phyloP scores from a whole-genome alignment of 2,797 vertebrate species.

The Lepilemur ruficaudatus region DNA sequence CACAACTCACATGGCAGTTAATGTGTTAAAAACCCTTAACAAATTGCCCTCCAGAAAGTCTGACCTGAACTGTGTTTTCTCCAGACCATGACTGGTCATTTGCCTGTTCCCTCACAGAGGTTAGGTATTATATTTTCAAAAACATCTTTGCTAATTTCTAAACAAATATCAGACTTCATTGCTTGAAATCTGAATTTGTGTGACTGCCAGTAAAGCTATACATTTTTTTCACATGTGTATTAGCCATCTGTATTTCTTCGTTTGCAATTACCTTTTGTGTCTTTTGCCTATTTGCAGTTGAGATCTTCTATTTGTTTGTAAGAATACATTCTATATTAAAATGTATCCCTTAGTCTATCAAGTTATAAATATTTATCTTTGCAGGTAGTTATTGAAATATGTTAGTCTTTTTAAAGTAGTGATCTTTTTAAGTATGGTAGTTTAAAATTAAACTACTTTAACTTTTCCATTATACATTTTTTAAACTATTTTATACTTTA shows the following conservation, averaged over 20 bases:
- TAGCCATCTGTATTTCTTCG: neutral
- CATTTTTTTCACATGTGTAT: neutral
- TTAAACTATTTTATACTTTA: neutral
- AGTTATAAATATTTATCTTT: constrained; percentile 13
- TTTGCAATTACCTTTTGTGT: neutral
- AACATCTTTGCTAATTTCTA: neutral
- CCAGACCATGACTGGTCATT: neutral
- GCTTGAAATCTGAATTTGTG: neutral
- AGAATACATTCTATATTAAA: neutral
- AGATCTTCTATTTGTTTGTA: neutral
- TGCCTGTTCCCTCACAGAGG: neutral
- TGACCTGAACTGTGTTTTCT: neutral
- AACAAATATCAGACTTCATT: neutral
- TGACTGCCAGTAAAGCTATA: neutral
- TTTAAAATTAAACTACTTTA: constrained; percentile 27
- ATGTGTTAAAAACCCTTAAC: neutral
- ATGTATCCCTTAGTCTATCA: neutral
- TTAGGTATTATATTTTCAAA: neutral
- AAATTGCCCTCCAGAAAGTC: neutral
- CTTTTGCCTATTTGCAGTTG: neutral
- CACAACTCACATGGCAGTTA: no score
- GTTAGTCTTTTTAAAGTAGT: neutral
- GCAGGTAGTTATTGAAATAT: neutral
- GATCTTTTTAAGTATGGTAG: neutral
- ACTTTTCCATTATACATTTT: neutral